Conservation (phyloP, 53 echinoderm and acorn worm species). For the Temnopleurus reevesii region DNA sequence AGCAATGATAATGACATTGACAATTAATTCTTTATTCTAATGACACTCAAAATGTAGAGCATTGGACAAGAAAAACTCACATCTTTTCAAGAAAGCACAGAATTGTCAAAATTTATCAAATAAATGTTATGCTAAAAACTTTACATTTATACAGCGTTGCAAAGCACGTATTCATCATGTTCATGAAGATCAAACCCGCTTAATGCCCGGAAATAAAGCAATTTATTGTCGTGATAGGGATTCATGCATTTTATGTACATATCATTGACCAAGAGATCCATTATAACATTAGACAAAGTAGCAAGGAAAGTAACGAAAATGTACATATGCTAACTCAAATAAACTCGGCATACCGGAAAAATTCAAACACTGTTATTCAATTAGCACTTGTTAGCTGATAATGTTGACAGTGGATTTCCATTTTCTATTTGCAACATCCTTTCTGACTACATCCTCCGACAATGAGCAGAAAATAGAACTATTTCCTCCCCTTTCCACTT, state of each 20-base stretch:
- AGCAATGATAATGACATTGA: too few species aligned
- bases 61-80: too few species aligned
- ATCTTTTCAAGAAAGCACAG: too few species aligned
- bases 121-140: too few species aligned
- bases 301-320: neutral
- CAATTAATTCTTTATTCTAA: too few species aligned
- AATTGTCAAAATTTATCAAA: too few species aligned
- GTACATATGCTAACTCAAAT: neutral
- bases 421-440: constrained; percentile 7
- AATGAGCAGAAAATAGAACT: neutral
- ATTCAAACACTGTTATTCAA: neutral
- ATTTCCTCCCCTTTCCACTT: neutral
- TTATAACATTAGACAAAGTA: neutral
- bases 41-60: too few species aligned
- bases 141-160: too few species aligned
- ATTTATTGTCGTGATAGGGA: too few species aligned
- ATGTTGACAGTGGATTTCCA: constrained; percentile 1
- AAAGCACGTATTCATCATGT: too few species aligned
- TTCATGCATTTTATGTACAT: neutral
- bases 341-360: neutral
- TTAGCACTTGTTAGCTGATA: neutral
- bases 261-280: neutral
- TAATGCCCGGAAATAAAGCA: neutral
- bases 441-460: neutral
- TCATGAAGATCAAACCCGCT: neutral